Evolutionary conservation across 2,888 invertebrate genomes (phyloP), one percentile per base, ranked within the genome.

Genomic region (Drosophila paramelanica): DNA sequence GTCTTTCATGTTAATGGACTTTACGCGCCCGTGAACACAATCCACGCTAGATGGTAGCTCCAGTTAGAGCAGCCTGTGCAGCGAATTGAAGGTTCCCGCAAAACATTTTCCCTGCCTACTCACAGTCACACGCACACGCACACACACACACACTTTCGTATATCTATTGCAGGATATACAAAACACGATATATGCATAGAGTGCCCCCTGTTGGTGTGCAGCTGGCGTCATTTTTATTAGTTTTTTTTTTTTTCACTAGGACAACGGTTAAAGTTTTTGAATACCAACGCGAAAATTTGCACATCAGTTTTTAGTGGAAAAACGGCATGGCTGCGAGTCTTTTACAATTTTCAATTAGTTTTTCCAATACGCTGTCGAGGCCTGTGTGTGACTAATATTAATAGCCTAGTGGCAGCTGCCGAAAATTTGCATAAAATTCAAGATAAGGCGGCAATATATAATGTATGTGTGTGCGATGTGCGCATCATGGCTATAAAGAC

Each of bases 1-100:
- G 76, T 72, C 73, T 76, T 88, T 80, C 88, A 88, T 80, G 86
- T 86, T 84, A 80, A 78, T 80, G 84, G 84, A 84, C 88, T 86
- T 86, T 80, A 78, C 73, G 80, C 73, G 60, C 62, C 73, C 70
- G 71, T 81, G 77, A 67, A 71, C 79, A 74, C 67, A 51, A 70
- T 62, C 67, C 57, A 67, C 56, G 42, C 46, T 23, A 66, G 14
- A 33, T 41, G 38, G 36, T 25, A 20, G 39, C 46, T 31, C 45
- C 39, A 36, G 11, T 36, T 53, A 36, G 42, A 17, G 41, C 39
- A 47, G 73, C 49, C 50, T 67, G 55, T 55, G 50, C 51, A 64
- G n/a, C n/a, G 31, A 55, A 47, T 61, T 51, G 42, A 53, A 52
- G 52, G 58, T 49, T 31, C 10, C 25, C 25, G 10, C 41, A 73